Evolutionary conservation across 2,113 vertebrate species (phyloP).

Genomic region (Atlantisia rogersi): DNA sequence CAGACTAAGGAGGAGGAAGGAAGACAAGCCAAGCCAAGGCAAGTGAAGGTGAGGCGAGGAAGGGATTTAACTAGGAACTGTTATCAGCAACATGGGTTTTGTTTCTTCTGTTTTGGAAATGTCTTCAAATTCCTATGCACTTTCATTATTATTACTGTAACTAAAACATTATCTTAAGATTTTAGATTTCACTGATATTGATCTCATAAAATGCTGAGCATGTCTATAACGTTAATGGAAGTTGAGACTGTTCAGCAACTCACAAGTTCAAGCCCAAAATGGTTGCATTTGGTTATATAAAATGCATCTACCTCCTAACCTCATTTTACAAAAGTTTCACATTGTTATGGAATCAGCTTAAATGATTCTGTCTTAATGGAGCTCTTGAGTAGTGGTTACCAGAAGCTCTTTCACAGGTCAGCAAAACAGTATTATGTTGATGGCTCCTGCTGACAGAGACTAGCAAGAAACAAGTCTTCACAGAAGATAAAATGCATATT

Average conservation of each 20-base stretch:
- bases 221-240: background rate
- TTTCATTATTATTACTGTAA: background rate
- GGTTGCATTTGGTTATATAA: constrained; percentile 47
- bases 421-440: constrained; percentile 62
- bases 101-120: background rate
- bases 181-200: constrained; percentile 1
- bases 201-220: constrained; percentile 43
- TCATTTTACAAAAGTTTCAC: constrained; percentile 43
- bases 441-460: constrained; percentile 56
- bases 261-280: constrained; percentile 25
- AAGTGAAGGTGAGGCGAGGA: background rate
- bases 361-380: constrained; percentile 62
- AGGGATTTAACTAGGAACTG: background rate
- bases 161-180: constrained; percentile 15
- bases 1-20: background rate
- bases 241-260: constrained; percentile 39
- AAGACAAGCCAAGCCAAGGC: background rate
- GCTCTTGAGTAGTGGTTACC: constrained; percentile 52
- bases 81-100: background rate
- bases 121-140: background rate
- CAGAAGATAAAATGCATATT: constrained; percentile 64
- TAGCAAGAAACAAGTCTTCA: constrained; percentile 62
- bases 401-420: constrained; percentile 73
- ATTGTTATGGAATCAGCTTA: constrained; percentile 52
- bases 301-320: constrained; percentile 59